Base-by-base conservation (phyloP, 2,113 vertebrate genomes). In the Planiliza haematocheilus region DNA sequence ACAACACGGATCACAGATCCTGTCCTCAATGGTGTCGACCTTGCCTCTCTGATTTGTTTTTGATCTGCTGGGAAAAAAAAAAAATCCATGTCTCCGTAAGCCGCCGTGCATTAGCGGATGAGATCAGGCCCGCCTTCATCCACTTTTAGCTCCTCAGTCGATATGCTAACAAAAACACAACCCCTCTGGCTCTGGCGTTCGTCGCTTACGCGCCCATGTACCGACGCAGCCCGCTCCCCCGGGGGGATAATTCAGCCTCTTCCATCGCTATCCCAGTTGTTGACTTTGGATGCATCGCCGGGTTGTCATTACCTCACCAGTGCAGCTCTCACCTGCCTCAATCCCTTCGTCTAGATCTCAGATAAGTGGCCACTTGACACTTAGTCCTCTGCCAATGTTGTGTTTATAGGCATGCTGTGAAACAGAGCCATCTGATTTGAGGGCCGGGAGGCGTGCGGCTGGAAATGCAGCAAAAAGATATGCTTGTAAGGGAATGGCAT, bases 311-410 rank as follows among this genome's bases (percentile, higher is more conserved):
- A 76, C 53, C 71, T 49, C 70, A 60, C 60, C 61, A 14, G 61
- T 43, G 67, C 38, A 17, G 53, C 59, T 64, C 42, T 57, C 42
- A n/a, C n/a, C n/a, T n/a, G n/a, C 58, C 66, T 45, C 68, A 73
- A 7, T 77, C 62, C 74, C 68, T 58, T 60, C 52, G 55, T 55
- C 45, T 20, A 34, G 21, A 57, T 53, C 74, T 4, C 8, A 1
- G 64, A 39, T 74, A 66, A 85, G 76, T 55, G 70, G 68, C 68
- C 77, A 81, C 77, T 89, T 64, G 63, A 71, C 82, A 74, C 72
- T 21, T 49, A 65, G 58, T 52, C 74, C 62, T 68, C 57, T 58
- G 62, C 62, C 63, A 70, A 62, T 59, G 24, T 24, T 57, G 64
- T 58, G 51, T 66, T 78, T 53, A 59, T 41, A 48, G 36, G 24